phyloP scores from a whole-genome alignment of 2,888 invertebrate species.

The Epinotia demarniana region DNA sequence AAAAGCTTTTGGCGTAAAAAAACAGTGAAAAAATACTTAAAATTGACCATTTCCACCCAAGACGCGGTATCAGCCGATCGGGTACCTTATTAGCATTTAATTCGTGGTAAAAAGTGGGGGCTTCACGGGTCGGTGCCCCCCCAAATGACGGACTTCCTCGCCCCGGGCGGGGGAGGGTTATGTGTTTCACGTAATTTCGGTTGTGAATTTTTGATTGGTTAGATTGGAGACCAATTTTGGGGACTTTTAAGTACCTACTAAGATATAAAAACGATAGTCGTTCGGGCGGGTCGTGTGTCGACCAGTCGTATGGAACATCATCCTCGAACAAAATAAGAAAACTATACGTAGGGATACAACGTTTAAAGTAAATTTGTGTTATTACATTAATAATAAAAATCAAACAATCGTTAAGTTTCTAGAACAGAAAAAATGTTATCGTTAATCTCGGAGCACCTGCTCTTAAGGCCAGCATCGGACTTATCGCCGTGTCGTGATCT shows the following conservation, averaged over 20 bases:
- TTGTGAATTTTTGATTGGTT: constrained; percentile 65
- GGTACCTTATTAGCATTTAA: constrained; percentile 81
- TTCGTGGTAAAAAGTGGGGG: constrained; percentile 77
- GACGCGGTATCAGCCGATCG: constrained; percentile 69
- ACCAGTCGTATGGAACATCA: neutral
- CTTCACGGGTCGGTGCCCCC: constrained; percentile 81
- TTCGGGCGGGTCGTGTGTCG: constrained; percentile 1
- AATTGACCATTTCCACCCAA: constrained; percentile 58
- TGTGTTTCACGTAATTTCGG: constrained; percentile 60
- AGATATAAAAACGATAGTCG: constrained; percentile 29
- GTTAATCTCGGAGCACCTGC: constrained; percentile 42
- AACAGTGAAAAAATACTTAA: constrained; percentile 48
- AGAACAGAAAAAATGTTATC: constrained; percentile 42
- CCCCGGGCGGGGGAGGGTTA: constrained; percentile 71
- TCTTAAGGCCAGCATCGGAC: constrained; percentile 16
- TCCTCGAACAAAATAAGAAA: neutral
- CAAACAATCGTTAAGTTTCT: constrained; percentile 37
- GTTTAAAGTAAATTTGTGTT: constrained; percentile 19
- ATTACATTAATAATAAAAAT: constrained; percentile 36
- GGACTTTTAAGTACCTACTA: constrained; percentile 47
- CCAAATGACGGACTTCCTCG: constrained; percentile 81
- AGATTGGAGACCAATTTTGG: constrained; percentile 54
- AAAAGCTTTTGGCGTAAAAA: constrained; percentile 37
- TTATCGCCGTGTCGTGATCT: constrained; percentile 42
- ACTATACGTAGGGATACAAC: neutral